Base-by-base conservation (phyloP, 2,888 invertebrate genomes). In the Cryptus armator region DNA sequence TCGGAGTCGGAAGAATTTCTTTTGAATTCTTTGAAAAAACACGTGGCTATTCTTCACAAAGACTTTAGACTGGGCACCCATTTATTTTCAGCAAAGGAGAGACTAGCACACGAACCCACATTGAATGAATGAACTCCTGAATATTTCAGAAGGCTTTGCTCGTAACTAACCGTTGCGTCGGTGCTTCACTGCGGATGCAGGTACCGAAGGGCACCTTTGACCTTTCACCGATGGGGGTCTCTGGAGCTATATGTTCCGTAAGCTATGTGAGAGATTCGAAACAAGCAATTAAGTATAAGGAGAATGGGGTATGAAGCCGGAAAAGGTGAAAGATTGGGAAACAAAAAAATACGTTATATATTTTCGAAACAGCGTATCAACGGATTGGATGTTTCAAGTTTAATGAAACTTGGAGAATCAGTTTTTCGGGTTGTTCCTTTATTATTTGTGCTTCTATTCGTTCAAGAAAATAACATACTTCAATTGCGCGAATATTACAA, bases 131-230 rank as follows among this genome's bases (percentile, higher is more conserved):
- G 79, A 74, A 71, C 70, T 75, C 12, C 7, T 83, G 79, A 75
- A 83, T 83, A 83, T 79, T 83, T 79, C 16, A 83, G 79, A 29
- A n/a, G 70, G 48, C 56, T 83, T 75, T 71, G 79, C 62, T 37
- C 72, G 78, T 74, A 68, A 70, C 48, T 32, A 56, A 71, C 48
- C 66, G 53, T 67, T 78, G 78, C 72, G 77, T 67, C 59, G 72
- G 48, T 74, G 67, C 67, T 67, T 48, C 59, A 78, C 67, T 83
- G 83, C 78, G 48, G 77, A 83, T 72, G 78, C 70, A 62, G 51
- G 74, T 62, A 46, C 78, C 32, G 74, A 68, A 74, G 62, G 68
- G 78, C 51, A 83, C 83, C 83, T 83, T 79, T 79, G 68, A 83
- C 83, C 83, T 83, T 78, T 48, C 78, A 12, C 76, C 59, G 72